phyloP scores from a whole-genome alignment of 2,888 invertebrate genomes.

The Trypoxylon attenuatum region DNA sequence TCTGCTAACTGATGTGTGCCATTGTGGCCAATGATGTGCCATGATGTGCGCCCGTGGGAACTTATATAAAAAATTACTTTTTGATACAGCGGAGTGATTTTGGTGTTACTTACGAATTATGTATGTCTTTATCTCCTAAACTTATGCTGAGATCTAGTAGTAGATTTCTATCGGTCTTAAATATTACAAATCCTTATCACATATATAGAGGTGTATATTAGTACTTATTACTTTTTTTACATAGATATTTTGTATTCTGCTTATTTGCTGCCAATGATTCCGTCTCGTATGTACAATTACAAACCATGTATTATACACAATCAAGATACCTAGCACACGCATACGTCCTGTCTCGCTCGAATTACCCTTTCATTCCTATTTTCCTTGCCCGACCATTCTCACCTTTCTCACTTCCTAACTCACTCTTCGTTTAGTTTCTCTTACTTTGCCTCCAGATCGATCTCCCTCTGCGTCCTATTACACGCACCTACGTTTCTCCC shows the following conservation, averaged over 20 bases:
- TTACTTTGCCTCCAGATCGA: slow-evolving; percentile 13
- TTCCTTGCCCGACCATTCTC: slow-evolving; percentile 23
- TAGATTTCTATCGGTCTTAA: slow-evolving; percentile 64
- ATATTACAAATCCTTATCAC: slow-evolving; percentile 72
- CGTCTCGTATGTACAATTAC: slow-evolving; percentile 69
- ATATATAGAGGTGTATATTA: slow-evolving; percentile 62
- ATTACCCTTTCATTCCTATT: slow-evolving; percentile 29
- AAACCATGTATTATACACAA: slow-evolving; percentile 71
- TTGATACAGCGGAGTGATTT: slow-evolving; percentile 71
- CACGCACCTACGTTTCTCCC: slow-evolving; percentile 23
- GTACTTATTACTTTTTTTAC: slow-evolving; percentile 60
- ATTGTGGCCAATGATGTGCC: too few relatives aligned
- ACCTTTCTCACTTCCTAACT: slow-evolving; percentile 14
- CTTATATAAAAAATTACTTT: slow-evolving; percentile 73
- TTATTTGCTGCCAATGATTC: slow-evolving; percentile 67
- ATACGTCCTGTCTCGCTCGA: slow-evolving; percentile 27
- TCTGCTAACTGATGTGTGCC: slow-evolving; percentile 68
- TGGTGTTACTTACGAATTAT: slow-evolving; percentile 72
- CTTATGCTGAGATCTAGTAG: slow-evolving; percentile 73
- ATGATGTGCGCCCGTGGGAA: slow-evolving; percentile 72
- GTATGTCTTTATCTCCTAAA: slow-evolving; percentile 60
- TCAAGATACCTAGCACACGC: slow-evolving; percentile 62
- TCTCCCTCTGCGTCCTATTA: too few relatives aligned
- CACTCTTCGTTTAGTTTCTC: slow-evolving; percentile 9
- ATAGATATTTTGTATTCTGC: slow-evolving; percentile 60